Evolutionary conservation across 35 echinoderm and acorn worm species (phyloP).

Genomic region (Apostichopus japonicus): DNA sequence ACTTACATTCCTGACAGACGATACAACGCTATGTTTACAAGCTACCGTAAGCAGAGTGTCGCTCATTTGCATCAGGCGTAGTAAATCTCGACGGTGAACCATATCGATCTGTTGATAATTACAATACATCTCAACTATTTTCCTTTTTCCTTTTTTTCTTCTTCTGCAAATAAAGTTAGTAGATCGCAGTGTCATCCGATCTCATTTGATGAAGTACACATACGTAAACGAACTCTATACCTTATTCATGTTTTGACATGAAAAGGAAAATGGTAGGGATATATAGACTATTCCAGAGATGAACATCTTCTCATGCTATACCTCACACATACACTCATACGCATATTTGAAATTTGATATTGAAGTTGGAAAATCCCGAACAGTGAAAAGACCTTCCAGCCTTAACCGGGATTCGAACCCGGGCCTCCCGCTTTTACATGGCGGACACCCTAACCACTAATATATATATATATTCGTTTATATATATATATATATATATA

Average conservation of each 20-base stretch:
- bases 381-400: too few species aligned
- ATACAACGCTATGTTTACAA: slow-evolving; percentile 12
- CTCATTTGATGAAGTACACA: not conserved
- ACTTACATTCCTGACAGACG: not conserved
- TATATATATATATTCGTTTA: too few species aligned
- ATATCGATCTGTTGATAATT: slow-evolving; percentile 10
- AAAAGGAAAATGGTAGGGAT: too few species aligned
- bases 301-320: too few species aligned
- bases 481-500: too few species aligned
- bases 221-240: not conserved
- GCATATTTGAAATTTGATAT: too few species aligned
- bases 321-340: too few species aligned
- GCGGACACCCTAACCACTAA: too few species aligned
- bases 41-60: slow-evolving; percentile 9
- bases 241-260: not conserved
- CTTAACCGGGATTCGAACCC: too few species aligned
- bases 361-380: too few species aligned
- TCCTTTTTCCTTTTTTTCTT: not conserved
- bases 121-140: slow-evolving; percentile 6
- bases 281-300: too few species aligned
- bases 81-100: not conserved
- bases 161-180: not conserved
- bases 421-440: too few species aligned
- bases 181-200: not conserved
- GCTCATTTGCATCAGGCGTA: not conserved